Conservation (phyloP, 2,888 invertebrate genomes). For the Rhaphigaster nebulosa region DNA sequence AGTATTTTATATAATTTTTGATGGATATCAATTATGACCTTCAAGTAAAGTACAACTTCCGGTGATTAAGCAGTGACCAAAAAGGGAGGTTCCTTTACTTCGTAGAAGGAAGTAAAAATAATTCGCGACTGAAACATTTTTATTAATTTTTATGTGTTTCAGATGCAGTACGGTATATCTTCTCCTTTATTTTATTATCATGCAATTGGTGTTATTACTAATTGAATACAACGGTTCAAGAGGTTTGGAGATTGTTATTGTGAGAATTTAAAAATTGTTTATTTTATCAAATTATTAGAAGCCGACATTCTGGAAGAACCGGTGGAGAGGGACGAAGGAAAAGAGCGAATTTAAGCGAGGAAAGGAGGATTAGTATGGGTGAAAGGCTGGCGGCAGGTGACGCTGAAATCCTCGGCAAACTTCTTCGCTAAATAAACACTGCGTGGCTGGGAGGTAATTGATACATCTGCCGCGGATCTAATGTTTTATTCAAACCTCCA, state of each 20-base stretch:
- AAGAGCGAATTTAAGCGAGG: neutral
- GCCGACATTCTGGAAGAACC: neutral
- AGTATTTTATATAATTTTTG: no score
- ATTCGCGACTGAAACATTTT: no score
- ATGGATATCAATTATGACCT: no score
- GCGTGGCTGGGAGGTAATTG: slow-evolving; percentile 8
- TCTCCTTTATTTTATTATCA: no score
- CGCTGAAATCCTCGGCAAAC: slow-evolving; percentile 31
- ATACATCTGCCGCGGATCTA: slow-evolving; percentile 33
- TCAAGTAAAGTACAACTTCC: no score
- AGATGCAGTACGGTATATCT: no score
- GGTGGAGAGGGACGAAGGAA: neutral
- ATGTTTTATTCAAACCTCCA: slow-evolving; percentile 45
- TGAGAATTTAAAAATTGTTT: neutral
- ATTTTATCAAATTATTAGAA: neutral
- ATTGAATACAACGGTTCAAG: neutral
- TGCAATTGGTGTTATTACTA: no score
- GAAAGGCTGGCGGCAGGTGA: neutral
- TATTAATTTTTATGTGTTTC: no score
- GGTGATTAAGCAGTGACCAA: no score
- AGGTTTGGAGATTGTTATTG: neutral
- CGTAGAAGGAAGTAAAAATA: no score
- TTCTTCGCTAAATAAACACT: slow-evolving; percentile 47
- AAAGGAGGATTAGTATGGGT: slow-evolving; percentile 24
- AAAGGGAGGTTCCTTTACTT: no score